phyloP scores from a whole-genome alignment of 2,797 vertebrate genomes.

The Eurystomus glaucurus region DNA sequence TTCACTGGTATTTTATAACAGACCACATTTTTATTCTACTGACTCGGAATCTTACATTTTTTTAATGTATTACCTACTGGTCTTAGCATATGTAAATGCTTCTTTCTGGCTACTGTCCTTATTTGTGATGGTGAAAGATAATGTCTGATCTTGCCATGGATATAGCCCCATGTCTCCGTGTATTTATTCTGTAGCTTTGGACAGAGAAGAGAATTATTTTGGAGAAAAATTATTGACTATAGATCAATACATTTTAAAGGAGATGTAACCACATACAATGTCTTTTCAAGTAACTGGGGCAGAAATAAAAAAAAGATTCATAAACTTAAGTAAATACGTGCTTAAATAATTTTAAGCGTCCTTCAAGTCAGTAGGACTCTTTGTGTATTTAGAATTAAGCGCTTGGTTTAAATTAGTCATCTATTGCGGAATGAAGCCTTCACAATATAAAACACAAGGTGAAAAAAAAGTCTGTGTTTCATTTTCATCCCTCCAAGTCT shows the following conservation, averaged over 20 bases:
- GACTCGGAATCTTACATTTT: neutral
- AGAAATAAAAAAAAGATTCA: conserved; percentile 53
- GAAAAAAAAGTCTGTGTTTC: neutral
- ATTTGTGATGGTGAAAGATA: neutral
- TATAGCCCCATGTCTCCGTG: neutral
- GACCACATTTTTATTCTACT: neutral
- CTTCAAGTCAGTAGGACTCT: neutral
- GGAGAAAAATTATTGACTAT: neutral
- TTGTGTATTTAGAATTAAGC: neutral
- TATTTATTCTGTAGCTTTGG: neutral
- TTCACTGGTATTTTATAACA: neutral
- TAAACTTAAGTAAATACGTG: neutral
- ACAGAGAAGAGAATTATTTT: no score
- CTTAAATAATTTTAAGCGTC: neutral
- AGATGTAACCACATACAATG: neutral
- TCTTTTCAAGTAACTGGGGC: neutral
- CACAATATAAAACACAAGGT: neutral
- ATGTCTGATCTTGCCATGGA: neutral
- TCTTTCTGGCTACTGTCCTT: neutral
- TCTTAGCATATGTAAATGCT: neutral
- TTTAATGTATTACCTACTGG: neutral
- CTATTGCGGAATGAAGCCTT: neutral
- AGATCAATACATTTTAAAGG: conserved; percentile 20
- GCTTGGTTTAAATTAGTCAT: neutral
- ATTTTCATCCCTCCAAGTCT: neutral